Base-by-base conservation (phyloP, 2,113 vertebrate genomes). In the Anhinga rufa region DNA sequence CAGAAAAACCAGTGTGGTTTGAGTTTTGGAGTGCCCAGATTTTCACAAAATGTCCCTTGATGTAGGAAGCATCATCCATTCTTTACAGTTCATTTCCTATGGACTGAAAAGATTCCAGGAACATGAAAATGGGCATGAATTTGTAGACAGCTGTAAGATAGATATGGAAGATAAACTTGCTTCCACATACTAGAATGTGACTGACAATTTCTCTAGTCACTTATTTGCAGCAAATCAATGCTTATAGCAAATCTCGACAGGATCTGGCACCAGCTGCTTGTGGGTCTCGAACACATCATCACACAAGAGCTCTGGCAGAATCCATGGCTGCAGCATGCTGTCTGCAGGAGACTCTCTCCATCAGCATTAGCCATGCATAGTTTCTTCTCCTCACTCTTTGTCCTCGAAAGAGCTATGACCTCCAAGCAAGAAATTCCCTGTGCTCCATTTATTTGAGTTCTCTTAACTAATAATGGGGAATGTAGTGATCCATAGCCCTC, bases 31-130 rank as follows among this genome's bases (percentile, higher is more conserved):
- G 36, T 62, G 32, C 20, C 55, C 77, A 58, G 82, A 72, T 90
- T 83, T 92, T 79, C 52, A 65, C 66, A 46, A 93, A 94, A 90
- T 52, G 31, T 92, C 44, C 83, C 70, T 87, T 91, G 31, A 74
- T 88, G 54, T 66, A 78, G 60, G 54, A 85, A 70, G 36, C 36
- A 79, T 83, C 71, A 93, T 83, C 65, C 31, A 79, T 79, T 88
- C 88, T 93, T 93, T 93, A 86, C 86, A 92, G 80, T 88, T 92
- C 51, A 86, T 91, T 93, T 96, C 81, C 44, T 87, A 44, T 25
- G 19, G 58, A 77, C 58, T 82, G 69, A 92, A 91, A 92, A 82
- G 34, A 65, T 92, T 93, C 44, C 77, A 88, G 40, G 19, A 91
- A 91, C 61, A 77, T 82, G 61, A 86, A 91, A 96, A 95, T 78